phyloP scores from a whole-genome alignment of 2,113 vertebrate species.

The Eptesicus fuscus region DNA sequence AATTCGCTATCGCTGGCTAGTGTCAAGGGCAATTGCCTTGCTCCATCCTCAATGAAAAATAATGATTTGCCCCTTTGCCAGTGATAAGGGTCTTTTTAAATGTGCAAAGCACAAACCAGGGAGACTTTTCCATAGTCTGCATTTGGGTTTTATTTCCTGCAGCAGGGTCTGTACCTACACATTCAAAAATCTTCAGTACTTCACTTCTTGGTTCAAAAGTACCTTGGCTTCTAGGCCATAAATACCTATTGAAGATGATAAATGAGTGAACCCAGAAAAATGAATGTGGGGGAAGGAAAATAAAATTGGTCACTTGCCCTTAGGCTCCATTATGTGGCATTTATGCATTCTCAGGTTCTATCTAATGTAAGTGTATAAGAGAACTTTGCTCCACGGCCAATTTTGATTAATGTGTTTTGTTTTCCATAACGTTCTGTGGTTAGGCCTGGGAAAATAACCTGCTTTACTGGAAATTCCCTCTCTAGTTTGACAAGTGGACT shows the following conservation, averaged over 20 bases:
- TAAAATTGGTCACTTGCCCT: not conserved
- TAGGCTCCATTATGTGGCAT: not conserved
- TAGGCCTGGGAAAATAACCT: conserved; percentile 20
- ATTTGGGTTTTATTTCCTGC: not conserved
- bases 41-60: not conserved
- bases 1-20: not conserved
- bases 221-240: not conserved
- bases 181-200: not conserved
- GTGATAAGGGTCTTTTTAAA: not conserved
- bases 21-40: not conserved
- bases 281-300: not conserved
- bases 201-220: not conserved
- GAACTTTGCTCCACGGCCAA: conserved; percentile 3
- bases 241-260: not conserved
- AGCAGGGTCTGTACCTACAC: not conserved
- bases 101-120: not conserved
- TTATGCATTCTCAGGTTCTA: not conserved
- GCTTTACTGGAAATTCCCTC: conserved; percentile 39
- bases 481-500: not conserved
- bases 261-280: conserved; percentile 7
- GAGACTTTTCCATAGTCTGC: not conserved
- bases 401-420: conserved; percentile 33
- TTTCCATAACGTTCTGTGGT: not conserved
- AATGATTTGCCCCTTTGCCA: not conserved
- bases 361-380: not conserved